Evolutionary conservation across 2,797 vertebrate species (phyloP).

Genomic region (Thamnophis elegans): DNA sequence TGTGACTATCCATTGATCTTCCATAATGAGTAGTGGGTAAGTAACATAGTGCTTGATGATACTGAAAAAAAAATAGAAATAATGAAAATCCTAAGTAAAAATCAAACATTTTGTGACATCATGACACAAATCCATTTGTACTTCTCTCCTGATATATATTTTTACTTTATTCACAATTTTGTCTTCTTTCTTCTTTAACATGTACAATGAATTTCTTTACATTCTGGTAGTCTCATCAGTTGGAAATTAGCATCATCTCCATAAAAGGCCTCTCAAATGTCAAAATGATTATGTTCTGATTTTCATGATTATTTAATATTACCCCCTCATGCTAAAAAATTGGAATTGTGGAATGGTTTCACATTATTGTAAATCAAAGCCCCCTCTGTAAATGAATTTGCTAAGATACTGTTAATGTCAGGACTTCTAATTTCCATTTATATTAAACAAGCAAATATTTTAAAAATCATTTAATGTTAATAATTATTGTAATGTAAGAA

Average conservation of each 20-base stretch:
- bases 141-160: neutral
- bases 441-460: constrained; percentile 11
- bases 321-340: neutral
- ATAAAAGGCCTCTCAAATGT: neutral
- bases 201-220: neutral
- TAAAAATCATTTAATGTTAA: neutral
- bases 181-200: neutral
- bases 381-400: constrained; percentile 14
- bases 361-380: constrained; percentile 5
- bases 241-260: constrained; percentile 10
- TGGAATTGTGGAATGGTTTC: constrained; percentile 7
- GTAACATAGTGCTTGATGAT: neutral
- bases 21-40: neutral
- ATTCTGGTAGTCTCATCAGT: neutral
- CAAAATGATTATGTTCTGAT: constrained; percentile 12
- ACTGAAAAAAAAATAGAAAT: neutral
- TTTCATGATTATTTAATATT: constrained; percentile 9
- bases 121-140: neutral
- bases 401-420: constrained; percentile 20
- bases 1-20: neutral
- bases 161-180: neutral
- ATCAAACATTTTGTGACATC: neutral
- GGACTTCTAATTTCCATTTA: constrained; percentile 19
- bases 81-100: neutral
- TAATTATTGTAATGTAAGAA: neutral